Base-by-base conservation (phyloP, 2,113 vertebrate genomes). In the Pyxicephalus adspersus region DNA sequence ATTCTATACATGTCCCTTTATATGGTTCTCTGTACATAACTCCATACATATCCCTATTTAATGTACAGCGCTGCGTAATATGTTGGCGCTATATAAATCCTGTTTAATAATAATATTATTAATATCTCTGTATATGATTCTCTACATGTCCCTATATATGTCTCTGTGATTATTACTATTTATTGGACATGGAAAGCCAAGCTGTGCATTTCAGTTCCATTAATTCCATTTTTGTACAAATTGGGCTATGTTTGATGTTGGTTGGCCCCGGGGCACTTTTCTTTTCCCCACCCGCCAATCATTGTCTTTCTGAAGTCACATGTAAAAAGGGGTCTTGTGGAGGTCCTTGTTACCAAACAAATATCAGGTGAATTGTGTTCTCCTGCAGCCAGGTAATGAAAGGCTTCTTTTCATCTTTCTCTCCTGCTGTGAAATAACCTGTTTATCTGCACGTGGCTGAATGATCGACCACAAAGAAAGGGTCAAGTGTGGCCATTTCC, bases 401-500 rank as follows among this genome's bases (percentile, higher is more conserved):
- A 28, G 18, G 4, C 25, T 73, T 9, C n/a, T 22, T 34, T 57
- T 22, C 22, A 2, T 58, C 17, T 74, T 74, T 58, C 54, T 51
- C 8, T 78, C 64, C 34, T 28, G 67, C 28, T 58, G 20, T 29
- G 76, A 67, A 34, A 61, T 63, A 76, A 76, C 57, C 73, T 76
- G 57, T 76, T 34, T 76, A 23, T 23, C 23, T 64, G 58, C 74
- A 45, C 17, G 28, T 45, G 64, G 51, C 51, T 22, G 28, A 77
- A 51, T 1, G 4, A 18, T 20, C 54, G 22, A 5, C n/a, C 57
- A 45, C 31, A 63, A 7, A 25, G 22, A 28, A 64, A 17, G 31
- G 70, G 70, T 57, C 70, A 57, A 31, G 20, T 29, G 18, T 73
- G 52, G 28, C 57, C 51, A 31, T n/a, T 26, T 20, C 57, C 6